A percentile compares a stretch with the other conserved stretches of the same genome.
phyloP scores from a whole-genome alignment of 2,113 vertebrate genomes.

The Ceyx melanurus region DNA sequence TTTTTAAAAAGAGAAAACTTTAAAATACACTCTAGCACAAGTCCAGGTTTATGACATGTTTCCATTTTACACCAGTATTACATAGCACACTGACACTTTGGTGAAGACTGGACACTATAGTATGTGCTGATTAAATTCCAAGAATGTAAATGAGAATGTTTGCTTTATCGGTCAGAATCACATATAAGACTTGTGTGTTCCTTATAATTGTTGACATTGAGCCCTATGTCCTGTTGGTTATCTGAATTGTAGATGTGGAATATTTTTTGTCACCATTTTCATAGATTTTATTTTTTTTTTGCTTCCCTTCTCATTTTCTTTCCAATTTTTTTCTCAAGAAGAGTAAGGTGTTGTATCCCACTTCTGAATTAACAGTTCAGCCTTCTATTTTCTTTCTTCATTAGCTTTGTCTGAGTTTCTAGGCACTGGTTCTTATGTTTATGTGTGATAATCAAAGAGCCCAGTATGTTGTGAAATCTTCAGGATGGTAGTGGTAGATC shows the following conservation, averaged over 20 bases:
- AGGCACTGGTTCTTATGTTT: neutral
- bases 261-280: neutral
- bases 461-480: neutral
- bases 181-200: neutral
- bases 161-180: neutral
- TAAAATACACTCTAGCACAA: neutral
- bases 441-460: neutral
- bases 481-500: neutral
- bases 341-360: neutral
- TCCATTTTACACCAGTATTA: neutral
- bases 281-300: neutral
- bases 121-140: neutral
- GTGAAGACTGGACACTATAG: neutral
- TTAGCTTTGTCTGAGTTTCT: neutral
- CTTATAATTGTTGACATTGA: neutral
- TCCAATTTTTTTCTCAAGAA: neutral
- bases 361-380: neutral
- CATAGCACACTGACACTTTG: rapidly evolving
- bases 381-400: neutral
- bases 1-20: neutral
- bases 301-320: neutral
- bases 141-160: neutral
- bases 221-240: neutral
- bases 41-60: neutral
- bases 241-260: neutral